Percentiles rank a stretch among this genome's conserved stretches.
Conservation (phyloP, 2,888 invertebrate species). For the Monochamus alternatus region DNA sequence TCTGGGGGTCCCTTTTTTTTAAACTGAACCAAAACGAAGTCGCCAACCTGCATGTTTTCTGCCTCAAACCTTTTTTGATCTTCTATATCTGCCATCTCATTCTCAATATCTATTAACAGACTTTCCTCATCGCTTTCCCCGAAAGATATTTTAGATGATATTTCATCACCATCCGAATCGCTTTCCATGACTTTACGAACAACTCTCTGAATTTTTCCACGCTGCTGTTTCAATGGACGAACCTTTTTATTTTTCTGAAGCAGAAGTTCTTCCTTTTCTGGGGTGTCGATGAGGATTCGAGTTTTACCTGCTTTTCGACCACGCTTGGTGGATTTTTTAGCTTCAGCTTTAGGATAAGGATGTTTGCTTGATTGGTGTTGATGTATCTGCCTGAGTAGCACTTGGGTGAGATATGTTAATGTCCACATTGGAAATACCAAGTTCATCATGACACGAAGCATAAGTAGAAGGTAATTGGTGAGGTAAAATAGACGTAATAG, state of each 20-base stretch:
- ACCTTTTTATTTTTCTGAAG: background rate
- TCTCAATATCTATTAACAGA: conserved; percentile 3
- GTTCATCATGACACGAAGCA: conserved; percentile 14
- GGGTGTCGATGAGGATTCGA: background rate
- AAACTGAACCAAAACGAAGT: background rate
- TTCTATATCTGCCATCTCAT: conserved; percentile 17
- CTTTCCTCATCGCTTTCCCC: conserved; percentile 7
- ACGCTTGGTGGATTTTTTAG: background rate
- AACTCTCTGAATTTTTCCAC: background rate
- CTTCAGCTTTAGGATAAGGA: conserved; percentile 8
- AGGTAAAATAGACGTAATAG: background rate
- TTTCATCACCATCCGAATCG: conserved; percentile 9
- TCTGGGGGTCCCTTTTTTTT: conserved; percentile 11
- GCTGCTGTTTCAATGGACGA: background rate
- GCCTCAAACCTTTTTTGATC: conserved; percentile 7
- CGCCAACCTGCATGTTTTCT: conserved; percentile 8
- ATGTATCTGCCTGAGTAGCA: background rate
- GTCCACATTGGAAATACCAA: background rate
- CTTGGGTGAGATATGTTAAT: background rate
- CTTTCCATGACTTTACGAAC: conserved; percentile 9
- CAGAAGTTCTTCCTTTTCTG: background rate
- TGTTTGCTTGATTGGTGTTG: conserved; percentile 1
- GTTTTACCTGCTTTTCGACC: background rate
- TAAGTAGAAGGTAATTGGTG: background rate
- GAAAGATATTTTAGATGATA: conserved; percentile 15